These are phyloP conservation scores for Heliconius hermathena DNA, from an alignment of 1,140 invertebrate species.

Conservation along the genomic window DNA sequence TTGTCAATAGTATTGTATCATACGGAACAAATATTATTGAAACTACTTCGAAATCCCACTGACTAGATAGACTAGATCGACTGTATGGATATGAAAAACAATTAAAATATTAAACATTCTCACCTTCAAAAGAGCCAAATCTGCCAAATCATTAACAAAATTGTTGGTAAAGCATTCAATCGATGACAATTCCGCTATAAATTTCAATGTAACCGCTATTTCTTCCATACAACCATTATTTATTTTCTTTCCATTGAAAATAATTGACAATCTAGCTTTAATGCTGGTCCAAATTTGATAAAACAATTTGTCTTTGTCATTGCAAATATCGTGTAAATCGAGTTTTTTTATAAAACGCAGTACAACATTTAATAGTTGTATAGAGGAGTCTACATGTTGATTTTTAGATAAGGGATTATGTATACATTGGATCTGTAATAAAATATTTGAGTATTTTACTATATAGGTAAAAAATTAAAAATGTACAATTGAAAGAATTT, in stretches of 20 bases:
- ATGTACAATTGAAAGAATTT: too few species aligned
- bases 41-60: too few species aligned
- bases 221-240: conserved; percentile 52
- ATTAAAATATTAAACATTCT: conserved; percentile 17
- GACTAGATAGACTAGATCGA: too few species aligned
- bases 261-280: conserved; percentile 52
- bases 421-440: conserved; percentile 58
- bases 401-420: conserved; percentile 52
- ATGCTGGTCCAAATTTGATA: conserved; percentile 60
- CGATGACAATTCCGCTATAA: conserved; percentile 61
- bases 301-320: conserved; percentile 64
- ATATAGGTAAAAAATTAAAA: too few species aligned
- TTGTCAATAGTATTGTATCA: too few species aligned
- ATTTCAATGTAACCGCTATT: conserved; percentile 58
- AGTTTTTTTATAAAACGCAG: conserved; percentile 68
- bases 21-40: too few species aligned
- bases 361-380: conserved; percentile 59
- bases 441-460: conserved; percentile 4
- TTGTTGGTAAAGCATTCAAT: conserved; percentile 58
- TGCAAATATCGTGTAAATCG: conserved; percentile 60
- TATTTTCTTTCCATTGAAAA: conserved; percentile 45
- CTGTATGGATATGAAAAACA: background rate
- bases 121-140: conserved; percentile 61
- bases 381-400: conserved; percentile 58
- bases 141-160: conserved; percentile 60